These are phyloP conservation scores for Melanostigma gelatinosum DNA, from an alignment of 2,113 vertebrate species.

Conservation along the genomic window DNA sequence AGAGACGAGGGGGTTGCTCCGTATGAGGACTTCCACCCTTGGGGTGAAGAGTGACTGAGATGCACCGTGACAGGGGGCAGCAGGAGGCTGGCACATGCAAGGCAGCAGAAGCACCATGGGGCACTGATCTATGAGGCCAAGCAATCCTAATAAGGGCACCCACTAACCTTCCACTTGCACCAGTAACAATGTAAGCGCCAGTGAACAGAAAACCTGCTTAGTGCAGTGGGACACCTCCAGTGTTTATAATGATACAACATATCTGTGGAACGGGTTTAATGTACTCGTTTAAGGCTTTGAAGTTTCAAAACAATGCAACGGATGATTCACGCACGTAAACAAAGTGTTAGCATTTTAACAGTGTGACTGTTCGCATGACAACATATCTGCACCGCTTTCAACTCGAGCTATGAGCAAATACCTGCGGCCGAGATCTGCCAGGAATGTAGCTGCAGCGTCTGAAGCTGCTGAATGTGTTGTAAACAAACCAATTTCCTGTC, in stretches of 20 bases:
- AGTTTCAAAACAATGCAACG: slow-evolving; percentile 4
- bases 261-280: background rate
- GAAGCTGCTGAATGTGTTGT: slow-evolving; percentile 72
- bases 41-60: slow-evolving; percentile 85
- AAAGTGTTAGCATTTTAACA: slow-evolving; percentile 30
- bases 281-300: background rate
- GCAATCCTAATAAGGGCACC: slow-evolving; percentile 57
- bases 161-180: slow-evolving; percentile 47
- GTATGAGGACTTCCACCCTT: slow-evolving; percentile 79
- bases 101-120: slow-evolving; percentile 77
- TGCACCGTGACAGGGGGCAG: slow-evolving; percentile 85
- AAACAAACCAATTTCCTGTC: slow-evolving; percentile 81
- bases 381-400: slow-evolving; percentile 34
- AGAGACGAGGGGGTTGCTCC: slow-evolving; percentile 78
- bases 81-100: slow-evolving; percentile 81
- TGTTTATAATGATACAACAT: background rate
- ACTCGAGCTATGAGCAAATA: slow-evolving; percentile 35
- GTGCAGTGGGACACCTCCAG: background rate
- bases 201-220: slow-evolving; percentile 12
- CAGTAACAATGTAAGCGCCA: slow-evolving; percentile 42
- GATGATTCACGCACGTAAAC: slow-evolving; percentile 8
- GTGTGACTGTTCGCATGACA: slow-evolving; percentile 13
- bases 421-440: slow-evolving; percentile 47
- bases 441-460: slow-evolving; percentile 41
- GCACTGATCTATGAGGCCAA: slow-evolving; percentile 62